Conservation (phyloP, 2,888 invertebrate genomes). For the Lasioglossum leucozonium region DNA sequence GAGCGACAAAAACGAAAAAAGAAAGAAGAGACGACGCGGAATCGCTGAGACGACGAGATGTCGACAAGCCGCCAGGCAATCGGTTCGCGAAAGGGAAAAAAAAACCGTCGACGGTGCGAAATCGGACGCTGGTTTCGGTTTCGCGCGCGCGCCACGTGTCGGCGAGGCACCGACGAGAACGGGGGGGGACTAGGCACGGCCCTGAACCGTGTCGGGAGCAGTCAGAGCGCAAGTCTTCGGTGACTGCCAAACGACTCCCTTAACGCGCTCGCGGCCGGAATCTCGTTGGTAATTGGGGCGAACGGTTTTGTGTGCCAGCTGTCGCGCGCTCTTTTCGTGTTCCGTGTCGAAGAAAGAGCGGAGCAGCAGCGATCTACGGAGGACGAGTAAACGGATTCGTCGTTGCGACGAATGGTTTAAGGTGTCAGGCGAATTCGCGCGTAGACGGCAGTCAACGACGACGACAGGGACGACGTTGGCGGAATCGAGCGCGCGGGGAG, state of each 20-base stretch:
- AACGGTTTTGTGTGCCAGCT: constrained; percentile 49
- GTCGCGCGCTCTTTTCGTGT: constrained; percentile 34
- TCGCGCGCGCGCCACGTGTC: constrained; percentile 39
- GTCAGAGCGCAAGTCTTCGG: constrained; percentile 73
- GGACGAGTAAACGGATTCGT: not conserved
- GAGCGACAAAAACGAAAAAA: too few relatives aligned
- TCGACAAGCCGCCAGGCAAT: too few relatives aligned
- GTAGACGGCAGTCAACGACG: not conserved
- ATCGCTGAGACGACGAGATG: too few relatives aligned
- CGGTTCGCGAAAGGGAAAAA: too few relatives aligned
- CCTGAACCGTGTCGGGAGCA: constrained; percentile 53
- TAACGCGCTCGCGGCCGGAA: constrained; percentile 65
- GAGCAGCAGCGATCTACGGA: not conserved
- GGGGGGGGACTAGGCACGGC: constrained; percentile 33
- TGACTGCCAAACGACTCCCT: constrained; percentile 70
- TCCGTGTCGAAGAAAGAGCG: not conserved
- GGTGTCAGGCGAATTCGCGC: not conserved
- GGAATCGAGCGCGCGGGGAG: constrained; percentile 28
- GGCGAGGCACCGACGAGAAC: not conserved
- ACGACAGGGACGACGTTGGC: not conserved
- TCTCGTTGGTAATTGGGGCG: constrained; percentile 60
- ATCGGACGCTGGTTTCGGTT: constrained; percentile 21
- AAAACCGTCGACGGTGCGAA: constrained; percentile 34
- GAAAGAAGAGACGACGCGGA: too few relatives aligned
- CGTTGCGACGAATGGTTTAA: not conserved